Conservation (phyloP, 2,888 invertebrate genomes). For the Sarcophaga variegata region DNA sequence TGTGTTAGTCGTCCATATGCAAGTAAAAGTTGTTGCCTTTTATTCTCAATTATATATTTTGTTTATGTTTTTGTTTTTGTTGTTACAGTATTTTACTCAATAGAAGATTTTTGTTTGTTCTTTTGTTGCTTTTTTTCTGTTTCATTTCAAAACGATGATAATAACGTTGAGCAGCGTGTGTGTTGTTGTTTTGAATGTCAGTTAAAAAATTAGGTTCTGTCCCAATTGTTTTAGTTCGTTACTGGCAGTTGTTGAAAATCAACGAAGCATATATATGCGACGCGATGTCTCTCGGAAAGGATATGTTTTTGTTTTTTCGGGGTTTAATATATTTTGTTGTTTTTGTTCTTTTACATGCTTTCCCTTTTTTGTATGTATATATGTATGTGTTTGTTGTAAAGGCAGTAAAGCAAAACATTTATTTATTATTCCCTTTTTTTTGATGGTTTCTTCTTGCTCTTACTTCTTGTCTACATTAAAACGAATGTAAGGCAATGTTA, state of each 20-base stretch:
- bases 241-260: slow-evolving; percentile 58
- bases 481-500: neutral
- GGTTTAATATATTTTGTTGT: too few species aligned
- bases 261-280: slow-evolving; percentile 43
- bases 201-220: slow-evolving; percentile 63
- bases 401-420: slow-evolving; percentile 24
- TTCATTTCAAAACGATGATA: neutral
- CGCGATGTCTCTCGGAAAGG: neutral
- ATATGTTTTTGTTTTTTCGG: neutral
- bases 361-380: too few species aligned
- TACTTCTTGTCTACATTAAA: neutral
- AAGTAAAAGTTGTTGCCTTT: slow-evolving; percentile 53
- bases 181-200: slow-evolving; percentile 63
- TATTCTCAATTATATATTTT: too few species aligned
- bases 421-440: neutral
- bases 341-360: too few species aligned
- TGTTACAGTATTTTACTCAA: slow-evolving; percentile 20
- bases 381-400: neutral
- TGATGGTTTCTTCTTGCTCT: neutral
- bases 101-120: neutral
- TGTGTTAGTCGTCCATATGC: slow-evolving; percentile 23
- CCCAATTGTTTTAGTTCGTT: slow-evolving; percentile 62
- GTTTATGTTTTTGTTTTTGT: slow-evolving; percentile 15
- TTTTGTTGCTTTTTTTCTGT: slow-evolving; percentile 1
- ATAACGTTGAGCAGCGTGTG: neutral